Evolutionary conservation across 2,113 vertebrate genomes (phyloP).

Genomic region (Gadus chalcogrammus): DNA sequence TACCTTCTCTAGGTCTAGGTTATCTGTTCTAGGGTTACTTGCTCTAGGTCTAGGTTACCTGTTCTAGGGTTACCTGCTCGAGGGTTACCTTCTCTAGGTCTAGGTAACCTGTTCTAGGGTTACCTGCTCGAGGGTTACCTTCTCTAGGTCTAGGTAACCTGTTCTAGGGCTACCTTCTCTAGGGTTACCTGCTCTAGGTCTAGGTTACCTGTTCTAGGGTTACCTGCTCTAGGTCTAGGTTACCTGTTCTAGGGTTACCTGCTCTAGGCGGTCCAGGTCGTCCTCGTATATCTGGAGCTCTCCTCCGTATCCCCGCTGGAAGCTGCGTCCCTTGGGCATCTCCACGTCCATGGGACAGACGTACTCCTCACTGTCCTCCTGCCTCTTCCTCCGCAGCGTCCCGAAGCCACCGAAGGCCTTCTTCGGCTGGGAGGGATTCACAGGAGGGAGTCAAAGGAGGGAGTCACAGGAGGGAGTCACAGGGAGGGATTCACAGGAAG

Average conservation of each 20-base stretch:
- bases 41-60: no score
- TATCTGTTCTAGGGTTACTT: no score
- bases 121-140: no score
- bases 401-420: slow-evolving; percentile 92
- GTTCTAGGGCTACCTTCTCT: slow-evolving; percentile 75
- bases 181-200: slow-evolving; percentile 41
- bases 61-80: no score
- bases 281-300: slow-evolving; percentile 90
- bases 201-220: no score
- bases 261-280: slow-evolving; percentile 89
- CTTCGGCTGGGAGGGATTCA: slow-evolving; percentile 76
- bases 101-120: no score
- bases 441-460: background rate
- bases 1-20: no score
- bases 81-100: no score
- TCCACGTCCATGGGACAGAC: slow-evolving; percentile 97
- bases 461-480: background rate
- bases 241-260: slow-evolving; percentile 59
- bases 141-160: no score
- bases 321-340: slow-evolving; percentile 78
- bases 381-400: slow-evolving; percentile 88
- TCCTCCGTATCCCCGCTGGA: slow-evolving; percentile 82
- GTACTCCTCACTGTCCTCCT: slow-evolving; percentile 92
- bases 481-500: no score
- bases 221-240: no score